Base-by-base conservation (phyloP, 2,888 invertebrate species). In the Alloplasta piceator region DNA sequence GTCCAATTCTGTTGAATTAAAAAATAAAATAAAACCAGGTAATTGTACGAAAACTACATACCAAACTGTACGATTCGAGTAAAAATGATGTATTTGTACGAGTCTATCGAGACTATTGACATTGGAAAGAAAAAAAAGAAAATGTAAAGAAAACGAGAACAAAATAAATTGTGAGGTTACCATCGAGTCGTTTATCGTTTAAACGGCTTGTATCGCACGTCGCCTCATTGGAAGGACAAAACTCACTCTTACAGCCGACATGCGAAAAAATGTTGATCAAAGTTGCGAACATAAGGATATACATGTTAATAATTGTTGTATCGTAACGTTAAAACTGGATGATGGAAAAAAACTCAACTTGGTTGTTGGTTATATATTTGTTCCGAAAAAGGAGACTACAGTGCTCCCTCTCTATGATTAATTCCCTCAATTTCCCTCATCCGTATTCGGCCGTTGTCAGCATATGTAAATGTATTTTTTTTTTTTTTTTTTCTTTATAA, bases 1-100 rank as follows among this genome's bases (percentile, higher is more conserved):
- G 87, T 94, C 94, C 12, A 88, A 86, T 86, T 93, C 95, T 95
- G 87, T 76, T 93, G 92, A 80, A 61, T 52, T 64, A 61, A 72
- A 41, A 7, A 52, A 5, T 14, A 14, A 3, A 5, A 6, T 52
- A 52, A 14, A 14, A 14, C 14, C 4, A 6, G 16, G 0, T 6
- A 52, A 52, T 14, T 52, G 12, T 7, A 14, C 14, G 5, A n/a
- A 14, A 52, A 14, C 6, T 16, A 14, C 5, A 12, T 52, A 52
- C 14, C 16, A 14, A 14, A 3, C 14, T 52, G 6, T 14, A 6
- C 16, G 14, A 48, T 43, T 43, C 1, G 10, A 9, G 43, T 43
- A 43, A 9, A 43, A 43, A 9, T 43, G 1, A 43, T 43, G 10
- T 43, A 9, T 4, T n/a, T n/a, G n/a, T 43, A 6, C 43, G 4